phyloP scores from a whole-genome alignment of 2,888 invertebrate species.

The Apotomis capreana region DNA sequence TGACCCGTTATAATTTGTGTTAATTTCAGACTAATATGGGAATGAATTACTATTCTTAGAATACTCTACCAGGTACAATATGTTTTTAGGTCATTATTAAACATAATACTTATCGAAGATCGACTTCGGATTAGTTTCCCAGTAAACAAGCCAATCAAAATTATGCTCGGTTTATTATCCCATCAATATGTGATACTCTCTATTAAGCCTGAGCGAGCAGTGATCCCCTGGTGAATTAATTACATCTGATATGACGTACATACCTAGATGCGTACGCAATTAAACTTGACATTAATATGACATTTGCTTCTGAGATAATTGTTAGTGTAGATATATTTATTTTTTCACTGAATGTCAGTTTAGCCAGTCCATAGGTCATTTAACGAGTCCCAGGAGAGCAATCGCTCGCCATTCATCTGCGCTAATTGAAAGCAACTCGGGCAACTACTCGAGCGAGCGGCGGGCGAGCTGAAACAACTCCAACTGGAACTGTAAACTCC shows the following conservation, averaged over 20 bases:
- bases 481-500: conserved; percentile 36
- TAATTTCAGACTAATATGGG: too few species aligned
- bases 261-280: not conserved
- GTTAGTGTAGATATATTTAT: not conserved
- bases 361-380: conserved; percentile 25
- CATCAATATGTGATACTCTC: conserved; percentile 17
- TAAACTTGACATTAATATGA: not conserved
- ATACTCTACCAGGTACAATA: not conserved
- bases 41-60: too few species aligned
- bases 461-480: conserved; percentile 46
- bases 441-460: conserved; percentile 34
- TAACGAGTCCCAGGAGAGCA: conserved; percentile 48
- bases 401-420: conserved; percentile 48
- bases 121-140: conserved; percentile 5
- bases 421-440: conserved; percentile 54
- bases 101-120: conserved; percentile 4
- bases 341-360: not conserved
- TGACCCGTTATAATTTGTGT: too few species aligned
- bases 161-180: conserved; percentile 11
- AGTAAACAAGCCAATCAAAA: conserved; percentile 26
- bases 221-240: conserved; percentile 27
- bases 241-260: conserved; percentile 10
- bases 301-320: not conserved
- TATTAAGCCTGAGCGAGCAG: conserved; percentile 1
- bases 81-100: conserved; percentile 4